Base-by-base conservation (phyloP, 2,888 invertebrate species). In the Biston stratarius region DNA sequence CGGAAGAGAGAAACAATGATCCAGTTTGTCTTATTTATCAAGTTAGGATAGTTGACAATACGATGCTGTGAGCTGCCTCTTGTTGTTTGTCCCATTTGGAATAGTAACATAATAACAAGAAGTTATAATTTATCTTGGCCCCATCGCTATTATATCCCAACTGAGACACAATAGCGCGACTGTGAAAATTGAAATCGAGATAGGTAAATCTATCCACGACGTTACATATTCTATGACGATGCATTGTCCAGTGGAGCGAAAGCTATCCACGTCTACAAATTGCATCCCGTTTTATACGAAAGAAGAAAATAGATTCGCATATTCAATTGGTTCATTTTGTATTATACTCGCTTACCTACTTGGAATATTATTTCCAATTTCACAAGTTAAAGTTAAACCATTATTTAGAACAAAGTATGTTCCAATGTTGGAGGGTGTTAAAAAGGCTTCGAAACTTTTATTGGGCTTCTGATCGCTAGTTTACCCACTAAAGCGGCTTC, bases 151-250 rank as follows among this genome's bases (percentile, higher is more conserved):
- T 73, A 76, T 70, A 70, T 74, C 74, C 74, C 74, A 61, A 66
- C 33, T 72, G 75, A 72, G 76, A 78, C 77, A 77, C 70, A 61
- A 74, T 80, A 72, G 77, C 74, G 77, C 78, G 74, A 75, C 79
- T 77, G 75, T 79, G 81, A 83, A 86, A 84, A 87, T 83, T 81
- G 80, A 83, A 87, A 83, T 67, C 77, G 78, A 76, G 84, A 85
- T 82, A 76, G 84, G 85, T 82, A 78, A 78, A 84, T 84, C 78
- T 81, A 80, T 44, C 42, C 42, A 15, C 9, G 34, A 61, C 14
- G 53, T 36, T 51, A 45, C n/a, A 34, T 61, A 56, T 61, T 61
- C 51, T 58, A 58, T 53, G 57, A 59, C 36, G 57, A 64, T 64
- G 67, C 68, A 67, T 64, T 64, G 71, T 69, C 65, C 74, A 61